phyloP scores from a whole-genome alignment of 1,140 invertebrate species.

The silkworm (Bombyx mori) region ASM3026992v2 NC_085121.1:5444001-5444500 shows the following conservation, averaged over 20 bases:
- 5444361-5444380: neutral
- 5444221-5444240: conserved; percentile 84
- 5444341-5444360: neutral
- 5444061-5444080: conserved; percentile 85
- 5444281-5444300: too few species aligned
- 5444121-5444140: conserved; percentile 83
- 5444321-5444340: too few species aligned
- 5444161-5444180: conserved; percentile 74
- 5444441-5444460: too few species aligned
- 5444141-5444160: conserved; percentile 79
- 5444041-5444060: conserved; percentile 78
- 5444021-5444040: neutral
- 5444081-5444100: conserved; percentile 85
- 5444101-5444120: conserved; percentile 81
- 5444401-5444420: neutral
- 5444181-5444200: conserved; percentile 85
- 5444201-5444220: conserved; percentile 82
- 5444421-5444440: too few species aligned
- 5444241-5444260: conserved; percentile 23
- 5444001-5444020: neutral
- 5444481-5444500: too few species aligned
- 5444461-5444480: too few species aligned
- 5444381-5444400: neutral
- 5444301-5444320: too few species aligned
- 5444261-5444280: too few species aligned